Percentiles rank a stretch among this genome's conserved stretches.
These are phyloP conservation scores for Phortica variegata DNA, from an alignment of 1,140 invertebrate genomes.

Conservation along the genomic window DNA sequence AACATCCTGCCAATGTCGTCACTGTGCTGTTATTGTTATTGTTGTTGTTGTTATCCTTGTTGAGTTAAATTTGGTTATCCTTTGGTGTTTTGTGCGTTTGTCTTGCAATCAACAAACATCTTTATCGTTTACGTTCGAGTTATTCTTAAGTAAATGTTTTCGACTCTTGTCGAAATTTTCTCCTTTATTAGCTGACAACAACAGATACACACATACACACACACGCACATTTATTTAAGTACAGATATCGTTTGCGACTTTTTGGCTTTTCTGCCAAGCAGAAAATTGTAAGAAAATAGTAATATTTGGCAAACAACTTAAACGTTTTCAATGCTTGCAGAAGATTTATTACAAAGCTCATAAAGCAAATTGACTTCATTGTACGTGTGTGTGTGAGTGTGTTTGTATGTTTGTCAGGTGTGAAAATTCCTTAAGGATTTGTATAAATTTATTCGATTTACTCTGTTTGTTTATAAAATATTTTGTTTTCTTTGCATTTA, in stretches of 20 bases:
- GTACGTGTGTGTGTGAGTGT: slow-evolving; percentile 7
- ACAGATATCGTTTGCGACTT: too few species aligned
- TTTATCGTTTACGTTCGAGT: slow-evolving; percentile 20
- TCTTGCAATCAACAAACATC: slow-evolving; percentile 20
- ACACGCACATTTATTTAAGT: too few species aligned
- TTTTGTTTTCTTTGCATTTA: too few species aligned
- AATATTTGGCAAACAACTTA: too few species aligned
- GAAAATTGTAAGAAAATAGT: too few species aligned
- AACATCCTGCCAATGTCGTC: too few species aligned
- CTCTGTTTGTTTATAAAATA: slow-evolving; percentile 28
- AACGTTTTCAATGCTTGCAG: too few species aligned
- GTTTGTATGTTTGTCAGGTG: slow-evolving; percentile 43
- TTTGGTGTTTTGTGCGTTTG: neutral
- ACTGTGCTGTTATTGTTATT: too few species aligned
- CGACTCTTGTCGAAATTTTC: slow-evolving; percentile 51
- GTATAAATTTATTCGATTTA: slow-evolving; percentile 51
- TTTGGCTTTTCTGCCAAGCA: too few species aligned
- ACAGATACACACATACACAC: neutral
- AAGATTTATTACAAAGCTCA: too few species aligned
- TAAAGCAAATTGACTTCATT: too few species aligned
- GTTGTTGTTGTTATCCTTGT: too few species aligned
- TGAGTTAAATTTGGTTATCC: slow-evolving; percentile 8
- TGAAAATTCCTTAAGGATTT: slow-evolving; percentile 51
- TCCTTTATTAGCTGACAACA: slow-evolving; percentile 42
- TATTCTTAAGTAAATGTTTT: slow-evolving; percentile 51